Conservation (phyloP, 2,888 invertebrate genomes). For the Hypsopygia costalis region DNA sequence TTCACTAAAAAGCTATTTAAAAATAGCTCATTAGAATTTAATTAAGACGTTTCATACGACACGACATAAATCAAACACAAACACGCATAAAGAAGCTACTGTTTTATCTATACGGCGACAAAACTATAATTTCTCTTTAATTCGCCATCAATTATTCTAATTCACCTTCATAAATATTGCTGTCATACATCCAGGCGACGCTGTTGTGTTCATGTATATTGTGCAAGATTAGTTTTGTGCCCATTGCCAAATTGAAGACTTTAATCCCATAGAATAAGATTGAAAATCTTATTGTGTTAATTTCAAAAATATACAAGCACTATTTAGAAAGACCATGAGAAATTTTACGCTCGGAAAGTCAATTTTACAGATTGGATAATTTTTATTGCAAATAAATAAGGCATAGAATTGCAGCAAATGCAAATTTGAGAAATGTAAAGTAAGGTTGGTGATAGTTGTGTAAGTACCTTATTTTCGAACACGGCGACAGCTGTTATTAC, state of each 20-base stretch:
- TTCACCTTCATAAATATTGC: constrained; percentile 28
- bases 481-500: not conserved
- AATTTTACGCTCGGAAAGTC: not conserved
- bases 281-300: constrained; percentile 1
- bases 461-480: constrained; percentile 11
- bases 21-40: constrained; percentile 9
- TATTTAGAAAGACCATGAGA: not conserved
- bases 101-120: constrained; percentile 23
- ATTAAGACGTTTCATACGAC: constrained; percentile 12
- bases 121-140: constrained; percentile 25
- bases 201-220: constrained; percentile 17
- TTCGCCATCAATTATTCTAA: constrained; percentile 32
- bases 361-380: not conserved
- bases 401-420: not conserved
- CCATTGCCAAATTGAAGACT: not conserved
- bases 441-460: constrained; percentile 3
- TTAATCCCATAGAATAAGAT: constrained; percentile 11
- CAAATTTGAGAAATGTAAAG: not conserved
- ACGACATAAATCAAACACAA: constrained; percentile 10
- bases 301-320: not conserved
- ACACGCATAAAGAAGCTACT: constrained; percentile 20
- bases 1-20: not conserved
- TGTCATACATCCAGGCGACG: constrained; percentile 23
- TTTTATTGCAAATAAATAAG: not conserved
- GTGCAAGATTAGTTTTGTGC: constrained; percentile 8